Conservation (phyloP, 2,113 vertebrate genomes). For the Columba livia region DNA sequence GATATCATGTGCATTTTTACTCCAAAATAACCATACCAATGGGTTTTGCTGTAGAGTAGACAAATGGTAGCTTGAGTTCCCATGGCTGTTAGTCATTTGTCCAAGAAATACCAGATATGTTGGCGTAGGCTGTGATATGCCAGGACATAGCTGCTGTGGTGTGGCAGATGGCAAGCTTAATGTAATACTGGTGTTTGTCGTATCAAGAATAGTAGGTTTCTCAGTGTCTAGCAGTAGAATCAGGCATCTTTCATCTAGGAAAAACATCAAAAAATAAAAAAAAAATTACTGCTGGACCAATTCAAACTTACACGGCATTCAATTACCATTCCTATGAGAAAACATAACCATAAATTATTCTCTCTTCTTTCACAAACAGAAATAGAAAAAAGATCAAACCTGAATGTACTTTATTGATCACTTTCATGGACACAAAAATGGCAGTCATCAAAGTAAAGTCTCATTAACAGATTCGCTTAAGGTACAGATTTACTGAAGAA, state of each 20-base stretch:
- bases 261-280: background rate
- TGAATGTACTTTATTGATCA: background rate
- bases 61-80: background rate
- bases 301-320: background rate
- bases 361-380: background rate
- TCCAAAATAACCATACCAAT: conserved; percentile 62
- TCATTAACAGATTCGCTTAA: background rate
- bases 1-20: background rate
- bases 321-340: background rate
- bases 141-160: conserved; percentile 21
- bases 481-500: background rate
- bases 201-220: conserved; percentile 51
- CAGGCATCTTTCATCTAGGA: conserved; percentile 74
- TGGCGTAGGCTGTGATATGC: conserved; percentile 32
- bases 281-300: background rate
- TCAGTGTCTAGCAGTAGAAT: background rate
- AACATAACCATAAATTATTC: background rate
- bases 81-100: background rate
- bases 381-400: background rate
- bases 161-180: conserved; percentile 53
- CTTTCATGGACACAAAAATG: background rate
- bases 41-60: background rate
- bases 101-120: conserved; percentile 66
- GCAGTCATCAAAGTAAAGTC: background rate
- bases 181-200: conserved; percentile 68